phyloP scores from a whole-genome alignment of 1,140 invertebrate species.

The Apolygus lucorum region DNA sequence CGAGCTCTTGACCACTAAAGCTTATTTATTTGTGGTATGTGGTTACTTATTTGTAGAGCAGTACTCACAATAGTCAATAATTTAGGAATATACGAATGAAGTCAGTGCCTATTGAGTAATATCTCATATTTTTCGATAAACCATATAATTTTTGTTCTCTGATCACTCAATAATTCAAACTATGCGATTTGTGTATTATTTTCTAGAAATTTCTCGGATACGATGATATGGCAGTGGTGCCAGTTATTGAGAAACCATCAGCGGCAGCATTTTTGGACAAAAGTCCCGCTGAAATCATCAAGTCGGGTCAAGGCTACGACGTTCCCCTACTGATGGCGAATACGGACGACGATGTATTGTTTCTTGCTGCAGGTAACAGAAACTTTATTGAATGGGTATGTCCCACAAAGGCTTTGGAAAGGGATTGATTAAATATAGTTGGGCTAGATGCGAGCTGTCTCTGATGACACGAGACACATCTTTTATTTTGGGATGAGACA shows the following conservation, averaged over 20 bases:
- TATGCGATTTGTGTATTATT: background rate
- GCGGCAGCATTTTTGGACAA: background rate
- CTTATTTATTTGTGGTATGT: background rate
- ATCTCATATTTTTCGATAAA: background rate
- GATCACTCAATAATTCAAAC: background rate
- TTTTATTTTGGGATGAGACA: no score
- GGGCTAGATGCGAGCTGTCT: no score
- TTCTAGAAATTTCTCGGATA: background rate
- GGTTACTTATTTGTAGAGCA: no score
- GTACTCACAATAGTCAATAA: no score
- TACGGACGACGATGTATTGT: background rate
- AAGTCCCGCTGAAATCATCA: background rate
- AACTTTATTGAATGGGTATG: no score
- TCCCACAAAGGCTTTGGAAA: no score
- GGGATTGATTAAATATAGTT: no score
- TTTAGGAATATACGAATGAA: no score
- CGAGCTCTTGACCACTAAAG: background rate
- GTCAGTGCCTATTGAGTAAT: background rate
- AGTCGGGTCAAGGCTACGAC: background rate
- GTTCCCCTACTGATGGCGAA: background rate
- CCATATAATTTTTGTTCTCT: background rate
- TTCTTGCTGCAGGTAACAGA: background rate
- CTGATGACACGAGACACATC: no score
- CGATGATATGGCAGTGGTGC: background rate
- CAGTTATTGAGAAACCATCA: background rate